Evolutionary conservation across 2,797 vertebrate species (phyloP), one percentile per base, ranked within the genome.

Genomic region (Lindbergichthys nudifrons): DNA sequence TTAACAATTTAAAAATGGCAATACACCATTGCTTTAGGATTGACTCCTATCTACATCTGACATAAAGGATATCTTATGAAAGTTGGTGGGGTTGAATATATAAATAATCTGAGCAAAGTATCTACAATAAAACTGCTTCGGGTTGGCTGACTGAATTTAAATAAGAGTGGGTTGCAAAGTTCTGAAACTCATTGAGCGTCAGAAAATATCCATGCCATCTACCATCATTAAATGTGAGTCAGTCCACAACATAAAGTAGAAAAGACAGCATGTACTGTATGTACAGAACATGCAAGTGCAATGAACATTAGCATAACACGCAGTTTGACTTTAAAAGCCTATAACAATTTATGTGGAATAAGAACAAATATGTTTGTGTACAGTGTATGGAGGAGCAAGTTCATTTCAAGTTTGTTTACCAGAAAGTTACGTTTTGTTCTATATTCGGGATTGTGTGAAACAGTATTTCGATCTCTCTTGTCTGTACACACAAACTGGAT

Each of bases 211-310:
- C 32, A 36, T 36, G 8, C 32, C 30, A 47, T 46, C 3, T 48
- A 10, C 1, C n/a, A 9, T n/a, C n/a, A 64, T 39, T 19, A 47
- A 47, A 64, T 47, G n/a, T 39, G 21, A 43, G 15, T 67, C 14
- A 9, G 5, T 21, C 3, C 32, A 42, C 19, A 30, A 26, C 63
- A 43, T 57, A 5, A 0, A 63, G 36, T 36, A 56, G 21, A 56
- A 42, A 30, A 21, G 6, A 36, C 32, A 36, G 7, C 32, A 36
- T 36, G 32, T 26, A 5, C 26, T 26, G 26, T 36, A 9, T 36
- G 8, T 36, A 9, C 32, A 36, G 54, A 58, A 71, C 47, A 42
- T 56, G 51, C 64, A 57, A 65, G 12, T 7, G 13, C 39, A 58
- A 9, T 50, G 6, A 39, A 13, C 26, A 62, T 65, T 18, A 60